phyloP scores from a whole-genome alignment of 2,888 invertebrate genomes.

The Neoitamus cyanurus region DNA sequence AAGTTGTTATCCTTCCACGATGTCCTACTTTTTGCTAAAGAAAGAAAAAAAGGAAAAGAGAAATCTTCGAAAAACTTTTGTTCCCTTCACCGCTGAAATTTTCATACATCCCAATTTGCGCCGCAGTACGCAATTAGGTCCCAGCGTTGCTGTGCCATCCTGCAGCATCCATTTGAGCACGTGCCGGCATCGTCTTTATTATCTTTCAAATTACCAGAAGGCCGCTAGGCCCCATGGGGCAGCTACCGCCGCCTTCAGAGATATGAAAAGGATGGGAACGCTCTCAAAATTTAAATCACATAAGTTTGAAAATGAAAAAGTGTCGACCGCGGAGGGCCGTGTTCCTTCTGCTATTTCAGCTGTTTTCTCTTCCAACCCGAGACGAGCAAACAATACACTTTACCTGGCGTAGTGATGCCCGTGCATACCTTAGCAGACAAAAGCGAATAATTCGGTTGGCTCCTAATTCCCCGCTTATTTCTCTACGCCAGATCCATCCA shows the following conservation, averaged over 20 bases:
- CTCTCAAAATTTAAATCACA: constrained; percentile 23
- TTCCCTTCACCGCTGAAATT: not conserved
- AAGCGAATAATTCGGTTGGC: not conserved
- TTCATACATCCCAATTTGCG: not conserved
- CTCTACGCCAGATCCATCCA: not conserved
- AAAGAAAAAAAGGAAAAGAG: not conserved
- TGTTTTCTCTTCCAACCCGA: not conserved
- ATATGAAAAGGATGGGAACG: not conserved
- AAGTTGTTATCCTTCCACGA: not conserved
- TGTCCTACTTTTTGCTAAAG: not conserved
- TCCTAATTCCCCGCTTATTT: constrained; percentile 11
- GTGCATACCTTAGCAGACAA: not conserved
- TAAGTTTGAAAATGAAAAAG: constrained; percentile 18
- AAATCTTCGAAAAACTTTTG: not conserved
- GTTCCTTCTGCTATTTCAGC: not conserved
- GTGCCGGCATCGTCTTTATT: not conserved
- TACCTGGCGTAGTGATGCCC: not conserved
- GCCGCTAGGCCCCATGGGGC: not conserved
- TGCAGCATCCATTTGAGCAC: not conserved
- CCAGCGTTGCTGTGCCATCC: not conserved
- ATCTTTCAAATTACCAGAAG: not conserved
- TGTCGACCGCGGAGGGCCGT: not conserved
- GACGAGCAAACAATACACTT: constrained; percentile 14
- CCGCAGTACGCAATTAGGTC: not conserved
- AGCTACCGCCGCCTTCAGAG: not conserved